Evolutionary conservation across 1,140 invertebrate genomes (phyloP).

Genomic region (Leptinotarsa defecta): DNA sequence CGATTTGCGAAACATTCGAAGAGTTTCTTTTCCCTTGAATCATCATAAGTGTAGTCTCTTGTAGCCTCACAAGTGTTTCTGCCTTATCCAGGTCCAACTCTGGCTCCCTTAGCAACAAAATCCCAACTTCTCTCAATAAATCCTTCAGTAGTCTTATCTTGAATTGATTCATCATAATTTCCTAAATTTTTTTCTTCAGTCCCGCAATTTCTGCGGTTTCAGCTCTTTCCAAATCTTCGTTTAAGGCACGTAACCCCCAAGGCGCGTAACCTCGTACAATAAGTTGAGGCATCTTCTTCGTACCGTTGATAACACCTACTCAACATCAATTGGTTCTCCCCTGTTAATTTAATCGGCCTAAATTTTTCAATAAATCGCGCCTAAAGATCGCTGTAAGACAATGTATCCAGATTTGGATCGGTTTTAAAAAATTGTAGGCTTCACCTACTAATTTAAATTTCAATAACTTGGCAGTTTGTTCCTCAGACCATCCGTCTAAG

Average conservation of each 20-base stretch:
- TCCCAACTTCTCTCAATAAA: constrained; percentile 7
- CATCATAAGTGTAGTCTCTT: too few species aligned
- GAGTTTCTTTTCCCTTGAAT: background rate
- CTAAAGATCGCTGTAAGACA: too few species aligned
- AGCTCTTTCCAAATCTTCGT: too few species aligned
- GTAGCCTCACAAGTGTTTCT: background rate
- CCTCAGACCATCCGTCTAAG: background rate
- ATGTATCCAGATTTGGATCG: background rate
- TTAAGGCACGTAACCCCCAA: background rate
- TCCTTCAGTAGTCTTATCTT: constrained; percentile 1
- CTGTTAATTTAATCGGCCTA: too few species aligned
- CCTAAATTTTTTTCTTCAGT: background rate
- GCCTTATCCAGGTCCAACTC: constrained; percentile 14
- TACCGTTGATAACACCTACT: too few species aligned
- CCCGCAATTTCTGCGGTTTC: background rate
- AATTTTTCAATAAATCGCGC: too few species aligned
- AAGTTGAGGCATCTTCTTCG: background rate
- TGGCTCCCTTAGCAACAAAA: constrained; percentile 11
- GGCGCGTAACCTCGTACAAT: background rate
- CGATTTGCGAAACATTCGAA: background rate
- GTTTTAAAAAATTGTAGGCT: background rate
- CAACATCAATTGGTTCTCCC: too few species aligned
- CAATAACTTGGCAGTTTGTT: background rate
- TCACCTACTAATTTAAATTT: background rate
- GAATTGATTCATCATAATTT: constrained; percentile 1